phyloP scores from a whole-genome alignment of 2,888 invertebrate species.

The Noctua fimbriata region DNA sequence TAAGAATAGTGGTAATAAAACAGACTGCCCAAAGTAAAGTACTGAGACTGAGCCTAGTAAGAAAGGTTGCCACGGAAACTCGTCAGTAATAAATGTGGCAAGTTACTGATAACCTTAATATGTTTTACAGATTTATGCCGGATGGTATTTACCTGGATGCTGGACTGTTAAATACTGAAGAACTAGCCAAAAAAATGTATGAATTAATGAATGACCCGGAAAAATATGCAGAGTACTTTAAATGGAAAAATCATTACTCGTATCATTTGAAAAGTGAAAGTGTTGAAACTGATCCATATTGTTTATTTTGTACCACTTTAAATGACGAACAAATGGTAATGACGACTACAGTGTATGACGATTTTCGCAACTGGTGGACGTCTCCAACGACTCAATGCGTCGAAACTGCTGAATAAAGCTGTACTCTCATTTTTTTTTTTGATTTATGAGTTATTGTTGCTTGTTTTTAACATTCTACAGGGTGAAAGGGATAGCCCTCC shows the following conservation, averaged over 20 bases:
- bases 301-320: slow-evolving; percentile 69
- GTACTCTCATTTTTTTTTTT: background rate
- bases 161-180: slow-evolving; percentile 40
- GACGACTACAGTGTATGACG: slow-evolving; percentile 55
- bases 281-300: slow-evolving; percentile 68
- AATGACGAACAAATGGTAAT: slow-evolving; percentile 63
- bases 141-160: slow-evolving; percentile 73
- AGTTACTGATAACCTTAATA: background rate
- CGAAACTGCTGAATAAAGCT: no score
- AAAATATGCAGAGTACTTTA: slow-evolving; percentile 71
- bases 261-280: slow-evolving; percentile 61
- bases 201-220: slow-evolving; percentile 66
- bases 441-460: background rate
- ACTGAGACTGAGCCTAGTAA: no score
- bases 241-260: slow-evolving; percentile 74
- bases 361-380: slow-evolving; percentile 64
- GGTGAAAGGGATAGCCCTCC: no score
- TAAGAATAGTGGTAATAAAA: background rate
- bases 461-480: background rate
- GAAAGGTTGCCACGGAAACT: background rate
- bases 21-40: background rate
- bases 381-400: slow-evolving; percentile 42
- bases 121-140: slow-evolving; percentile 70
- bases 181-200: slow-evolving; percentile 68
- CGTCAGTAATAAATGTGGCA: background rate